Conservation (phyloP, 2,113 vertebrate genomes). For the Phocoena sinus region DNA sequence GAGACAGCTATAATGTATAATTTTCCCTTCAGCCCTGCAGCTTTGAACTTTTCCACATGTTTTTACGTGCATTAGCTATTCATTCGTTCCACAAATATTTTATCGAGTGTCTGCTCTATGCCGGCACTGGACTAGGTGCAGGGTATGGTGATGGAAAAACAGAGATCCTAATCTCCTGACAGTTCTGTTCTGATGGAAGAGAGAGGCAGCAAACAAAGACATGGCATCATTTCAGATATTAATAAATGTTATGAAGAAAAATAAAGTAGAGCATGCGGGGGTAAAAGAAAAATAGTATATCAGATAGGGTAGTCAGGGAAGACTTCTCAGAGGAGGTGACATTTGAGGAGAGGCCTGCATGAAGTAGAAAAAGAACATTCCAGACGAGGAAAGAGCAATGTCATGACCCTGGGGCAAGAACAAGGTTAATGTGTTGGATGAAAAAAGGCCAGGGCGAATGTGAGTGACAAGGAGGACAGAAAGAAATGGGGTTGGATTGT, state of each 20-base stretch:
- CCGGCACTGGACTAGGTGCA: neutral
- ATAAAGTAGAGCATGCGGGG: neutral
- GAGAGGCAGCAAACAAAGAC: neutral
- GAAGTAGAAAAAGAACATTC: neutral
- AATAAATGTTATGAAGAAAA: neutral
- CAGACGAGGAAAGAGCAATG: neutral
- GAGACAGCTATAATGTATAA: neutral
- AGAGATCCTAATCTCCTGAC: neutral
- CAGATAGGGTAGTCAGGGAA: neutral
- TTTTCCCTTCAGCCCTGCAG: neutral
- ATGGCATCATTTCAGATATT: neutral
- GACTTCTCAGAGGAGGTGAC: neutral
- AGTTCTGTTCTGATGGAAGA: neutral
- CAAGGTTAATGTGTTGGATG: neutral
- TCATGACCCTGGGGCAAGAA: neutral
- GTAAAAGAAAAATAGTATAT: neutral
- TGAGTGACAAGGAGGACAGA: too few species aligned
- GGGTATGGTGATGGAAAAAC: neutral
- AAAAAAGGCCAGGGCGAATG: neutral
- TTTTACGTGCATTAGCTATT: neutral
- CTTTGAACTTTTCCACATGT: neutral
- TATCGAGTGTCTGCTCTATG: neutral
- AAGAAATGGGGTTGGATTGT: too few species aligned
- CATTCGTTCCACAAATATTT: neutral
- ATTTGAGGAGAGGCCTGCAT: neutral